Evolutionary conservation across 2,888 invertebrate species (phyloP), one percentile per base, ranked within the genome.

Genomic region (Odontocolon sp.): DNA sequence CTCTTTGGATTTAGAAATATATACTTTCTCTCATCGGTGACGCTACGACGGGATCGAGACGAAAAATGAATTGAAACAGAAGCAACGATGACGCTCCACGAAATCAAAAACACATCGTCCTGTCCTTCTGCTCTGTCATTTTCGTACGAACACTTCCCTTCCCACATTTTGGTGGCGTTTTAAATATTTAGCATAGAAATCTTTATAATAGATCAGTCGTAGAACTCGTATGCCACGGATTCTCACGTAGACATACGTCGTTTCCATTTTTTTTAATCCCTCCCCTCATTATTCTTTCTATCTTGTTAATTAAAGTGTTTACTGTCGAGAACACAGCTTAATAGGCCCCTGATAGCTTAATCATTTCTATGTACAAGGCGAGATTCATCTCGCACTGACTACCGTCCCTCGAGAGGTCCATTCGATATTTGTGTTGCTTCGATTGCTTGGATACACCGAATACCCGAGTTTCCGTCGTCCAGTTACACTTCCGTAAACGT

Each of bases 1-100:
- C 63, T 81, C 80, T 82, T 81, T 82, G 82, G 80, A 80, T 78
- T 78, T 79, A 73, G 71, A 81, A 80, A 80, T 79, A 78, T 78
- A 81, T 74, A 78, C 76, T 67, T 78, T 73, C 52, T 79, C 66
- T 52, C 36, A 47, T 77, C 40, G 38, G 31, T 64, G 45, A 70
- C 69, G 52, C 52, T 61, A 33, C 42, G 56, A 47, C 57, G 52
- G 38, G 38, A 21, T 52, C 38, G 50, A 56, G 42, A 63, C 63
- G 57, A 71, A 61, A 23, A 36, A n/a, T n/a, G n/a, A n/a, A n/a
- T n/a, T n/a, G n/a, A n/a, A 21, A 45, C 21, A n/a, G 21, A 45
- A 45, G 11, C 28, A n/a, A 52, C 16, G 23, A 21, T 9, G 16
- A 21, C 47, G 16, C 40, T n/a, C n/a, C n/a, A n/a, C 28, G 38